Percentiles rank a stretch among this genome's conserved stretches.
phyloP scores from a whole-genome alignment of 2,113 vertebrate species.

The Odontophorus gujanensis region DNA sequence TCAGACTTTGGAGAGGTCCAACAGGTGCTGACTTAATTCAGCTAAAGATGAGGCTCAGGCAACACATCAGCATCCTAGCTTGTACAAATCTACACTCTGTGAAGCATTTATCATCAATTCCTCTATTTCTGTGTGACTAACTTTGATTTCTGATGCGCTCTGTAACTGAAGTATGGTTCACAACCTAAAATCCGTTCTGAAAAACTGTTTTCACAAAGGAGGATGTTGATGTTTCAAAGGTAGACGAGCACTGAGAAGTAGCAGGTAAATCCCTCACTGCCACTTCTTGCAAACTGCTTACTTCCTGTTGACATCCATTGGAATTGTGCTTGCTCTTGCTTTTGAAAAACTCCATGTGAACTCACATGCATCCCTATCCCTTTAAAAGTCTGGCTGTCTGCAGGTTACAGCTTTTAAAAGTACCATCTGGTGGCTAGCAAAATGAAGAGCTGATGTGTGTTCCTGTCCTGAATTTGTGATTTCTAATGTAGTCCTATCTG shows the following conservation, averaged over 20 bases:
- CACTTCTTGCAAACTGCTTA: not conserved
- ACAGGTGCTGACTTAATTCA: not conserved
- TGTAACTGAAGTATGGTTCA: not conserved
- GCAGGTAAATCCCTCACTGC: not conserved
- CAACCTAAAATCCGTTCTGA: not conserved
- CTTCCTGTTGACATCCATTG: not conserved
- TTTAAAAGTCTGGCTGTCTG: not conserved
- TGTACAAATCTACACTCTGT: not conserved
- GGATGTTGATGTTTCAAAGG: not conserved
- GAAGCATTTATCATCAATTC: not conserved
- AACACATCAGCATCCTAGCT: rapidly evolving
- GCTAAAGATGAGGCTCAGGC: not conserved
- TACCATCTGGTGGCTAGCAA: not conserved
- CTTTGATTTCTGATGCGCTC: not conserved
- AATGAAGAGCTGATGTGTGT: not conserved
- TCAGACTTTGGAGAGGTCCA: not conserved
- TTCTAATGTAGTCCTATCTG: not conserved
- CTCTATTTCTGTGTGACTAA: not conserved
- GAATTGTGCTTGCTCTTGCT: not conserved
- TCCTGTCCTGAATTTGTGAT: not conserved
- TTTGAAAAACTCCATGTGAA: not conserved
- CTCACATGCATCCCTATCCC: not conserved
- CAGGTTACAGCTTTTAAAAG: not conserved
- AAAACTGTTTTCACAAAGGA: not conserved
- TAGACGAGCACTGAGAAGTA: not conserved